Percentiles rank a stretch among this genome's conserved stretches.
Conservation (phyloP, 1,140 invertebrate genomes). For the Aphaenogaster rudis region DNA sequence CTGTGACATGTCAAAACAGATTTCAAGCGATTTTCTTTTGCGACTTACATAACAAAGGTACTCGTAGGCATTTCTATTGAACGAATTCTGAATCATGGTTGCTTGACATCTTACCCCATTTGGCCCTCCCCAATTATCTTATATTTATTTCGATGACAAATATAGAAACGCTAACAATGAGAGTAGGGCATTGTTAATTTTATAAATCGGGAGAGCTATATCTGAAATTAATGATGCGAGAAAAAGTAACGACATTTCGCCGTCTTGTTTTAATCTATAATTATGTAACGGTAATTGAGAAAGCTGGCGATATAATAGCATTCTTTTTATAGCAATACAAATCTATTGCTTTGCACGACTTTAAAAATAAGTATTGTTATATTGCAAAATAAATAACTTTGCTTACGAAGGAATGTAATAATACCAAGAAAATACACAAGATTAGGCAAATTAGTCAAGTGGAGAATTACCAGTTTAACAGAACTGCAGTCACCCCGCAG, state of each 20-base stretch:
- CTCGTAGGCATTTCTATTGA: no score
- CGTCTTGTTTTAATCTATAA: neutral
- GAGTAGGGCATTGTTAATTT: neutral
- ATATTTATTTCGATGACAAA: neutral
- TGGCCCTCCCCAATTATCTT: no score
- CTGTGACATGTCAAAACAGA: no score
- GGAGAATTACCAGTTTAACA: neutral
- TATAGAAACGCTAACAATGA: neutral
- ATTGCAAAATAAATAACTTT: neutral
- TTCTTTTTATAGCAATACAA: neutral
- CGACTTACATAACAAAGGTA: no score
- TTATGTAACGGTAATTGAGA: neutral
- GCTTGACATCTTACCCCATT: no score
- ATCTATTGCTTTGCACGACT: neutral
- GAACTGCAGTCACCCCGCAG: neutral
- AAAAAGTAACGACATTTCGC: neutral
- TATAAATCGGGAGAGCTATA: neutral
- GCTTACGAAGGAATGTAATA: neutral
- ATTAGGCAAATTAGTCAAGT: neutral
- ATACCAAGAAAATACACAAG: neutral
- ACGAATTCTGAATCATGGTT: no score
- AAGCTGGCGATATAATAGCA: neutral
- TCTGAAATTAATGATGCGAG: neutral
- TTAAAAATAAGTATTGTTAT: slow-evolving; percentile 14
- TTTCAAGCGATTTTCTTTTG: no score